Conservation (phyloP, 1,140 invertebrate species). For the Lepidurus arcticus region DNA sequence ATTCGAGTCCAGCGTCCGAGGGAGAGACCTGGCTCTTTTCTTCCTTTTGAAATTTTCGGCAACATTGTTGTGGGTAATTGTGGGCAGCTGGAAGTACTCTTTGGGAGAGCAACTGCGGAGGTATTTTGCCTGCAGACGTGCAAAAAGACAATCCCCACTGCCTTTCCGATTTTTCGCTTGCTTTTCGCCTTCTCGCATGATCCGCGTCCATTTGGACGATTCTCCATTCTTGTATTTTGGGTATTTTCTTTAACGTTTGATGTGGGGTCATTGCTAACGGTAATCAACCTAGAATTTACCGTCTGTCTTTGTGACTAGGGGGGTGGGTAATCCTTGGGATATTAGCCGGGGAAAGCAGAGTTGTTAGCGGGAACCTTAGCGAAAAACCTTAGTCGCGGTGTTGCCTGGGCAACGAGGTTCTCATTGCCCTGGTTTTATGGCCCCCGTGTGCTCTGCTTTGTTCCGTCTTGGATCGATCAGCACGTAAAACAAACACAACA, state of each 20-base stretch:
- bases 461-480: constrained; percentile 9
- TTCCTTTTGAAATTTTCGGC: neutral
- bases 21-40: neutral
- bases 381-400: neutral
- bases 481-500: neutral
- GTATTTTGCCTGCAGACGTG: neutral
- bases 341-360: neutral
- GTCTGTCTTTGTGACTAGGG: neutral
- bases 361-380: neutral
- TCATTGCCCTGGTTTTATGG: constrained; percentile 9
- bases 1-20: neutral
- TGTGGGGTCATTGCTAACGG: neutral
- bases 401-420: constrained; percentile 1
- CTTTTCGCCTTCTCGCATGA: neutral
- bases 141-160: neutral
- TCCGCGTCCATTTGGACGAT: neutral
- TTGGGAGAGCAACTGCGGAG: neutral
- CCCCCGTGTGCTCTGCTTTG: constrained; percentile 10
- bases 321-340: neutral
- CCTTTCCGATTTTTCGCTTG: too few relatives aligned
- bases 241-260: neutral
- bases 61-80: neutral
- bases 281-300: neutral
- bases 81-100: neutral
- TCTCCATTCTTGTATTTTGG: neutral